Evolutionary conservation across 2,888 invertebrate genomes (phyloP).

Genomic region (Celastrina argiolus): DNA sequence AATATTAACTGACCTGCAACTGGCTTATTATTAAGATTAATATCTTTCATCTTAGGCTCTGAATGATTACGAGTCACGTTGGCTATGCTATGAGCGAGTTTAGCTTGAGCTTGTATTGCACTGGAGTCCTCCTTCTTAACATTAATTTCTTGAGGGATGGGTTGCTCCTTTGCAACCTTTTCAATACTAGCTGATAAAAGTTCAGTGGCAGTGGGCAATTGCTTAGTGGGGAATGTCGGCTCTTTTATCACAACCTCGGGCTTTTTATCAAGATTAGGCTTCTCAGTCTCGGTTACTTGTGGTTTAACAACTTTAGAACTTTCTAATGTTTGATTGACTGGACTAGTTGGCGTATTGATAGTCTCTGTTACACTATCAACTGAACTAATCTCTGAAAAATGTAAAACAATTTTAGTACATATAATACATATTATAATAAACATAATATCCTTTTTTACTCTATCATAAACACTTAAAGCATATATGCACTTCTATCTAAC

Average conservation of each 20-base stretch:
- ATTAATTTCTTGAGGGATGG: constrained; percentile 37
- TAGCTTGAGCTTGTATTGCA: constrained; percentile 67
- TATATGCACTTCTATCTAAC: neutral
- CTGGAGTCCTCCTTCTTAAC: constrained; percentile 53
- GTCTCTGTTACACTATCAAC: constrained; percentile 61
- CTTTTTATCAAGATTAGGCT: constrained; percentile 40
- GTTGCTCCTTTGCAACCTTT: constrained; percentile 59
- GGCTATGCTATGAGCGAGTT: constrained; percentile 66
- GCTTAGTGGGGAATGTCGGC: constrained; percentile 41
- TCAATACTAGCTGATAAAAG: constrained; percentile 66
- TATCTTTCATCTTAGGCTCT: constrained; percentile 70
- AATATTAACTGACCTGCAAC: constrained; percentile 52
- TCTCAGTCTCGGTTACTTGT: constrained; percentile 43
- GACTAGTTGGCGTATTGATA: constrained; percentile 66
- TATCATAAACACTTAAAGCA: neutral
- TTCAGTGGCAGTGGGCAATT: constrained; percentile 57
- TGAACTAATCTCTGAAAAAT: constrained; percentile 64
- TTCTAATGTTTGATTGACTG: constrained; percentile 53
- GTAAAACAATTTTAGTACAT: constrained; percentile 29
- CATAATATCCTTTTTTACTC: neutral
- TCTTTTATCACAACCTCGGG: constrained; percentile 45
- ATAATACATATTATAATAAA: too few relatives aligned
- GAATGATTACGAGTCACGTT: constrained; percentile 57
- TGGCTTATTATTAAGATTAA: constrained; percentile 63
- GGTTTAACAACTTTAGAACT: constrained; percentile 42